These are phyloP conservation scores for Acrobasis consociella DNA, from an alignment of 2,888 invertebrate species.

Conservation along the genomic window DNA sequence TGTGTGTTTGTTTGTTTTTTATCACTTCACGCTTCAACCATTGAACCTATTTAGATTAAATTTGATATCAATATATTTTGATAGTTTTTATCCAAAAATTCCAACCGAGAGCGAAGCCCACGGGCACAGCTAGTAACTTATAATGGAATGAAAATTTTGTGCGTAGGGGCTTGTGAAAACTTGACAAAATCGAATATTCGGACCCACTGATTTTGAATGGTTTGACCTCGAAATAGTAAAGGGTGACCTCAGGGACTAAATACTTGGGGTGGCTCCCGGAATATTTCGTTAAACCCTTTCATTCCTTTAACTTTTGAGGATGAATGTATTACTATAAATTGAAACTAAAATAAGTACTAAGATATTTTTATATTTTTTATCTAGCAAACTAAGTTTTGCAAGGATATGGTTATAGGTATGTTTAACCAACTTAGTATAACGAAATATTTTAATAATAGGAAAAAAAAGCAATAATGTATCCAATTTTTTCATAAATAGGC, in stretches of 20 bases:
- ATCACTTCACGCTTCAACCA: too few relatives aligned
- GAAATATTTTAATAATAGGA: too few relatives aligned
- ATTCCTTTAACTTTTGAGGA: background rate
- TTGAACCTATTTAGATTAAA: too few relatives aligned
- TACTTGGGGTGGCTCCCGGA: background rate
- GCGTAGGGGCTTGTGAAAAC: conserved; percentile 11
- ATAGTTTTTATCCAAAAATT: too few relatives aligned
- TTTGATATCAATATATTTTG: too few relatives aligned
- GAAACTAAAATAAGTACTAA: background rate
- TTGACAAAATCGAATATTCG: conserved; percentile 29
- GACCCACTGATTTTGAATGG: conserved; percentile 24
- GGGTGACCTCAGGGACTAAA: conserved; percentile 8
- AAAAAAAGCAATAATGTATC: too few relatives aligned
- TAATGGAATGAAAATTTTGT: conserved; percentile 17
- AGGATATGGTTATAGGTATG: background rate
- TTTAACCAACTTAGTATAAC: too few relatives aligned
- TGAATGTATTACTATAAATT: background rate
- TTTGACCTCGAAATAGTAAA: background rate
- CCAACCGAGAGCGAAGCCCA: too few relatives aligned
- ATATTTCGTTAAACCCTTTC: conserved; percentile 8
- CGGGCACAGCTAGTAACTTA: too few relatives aligned
- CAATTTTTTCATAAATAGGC: too few relatives aligned
- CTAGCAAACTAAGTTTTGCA: background rate
- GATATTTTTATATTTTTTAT: conserved; percentile 1
- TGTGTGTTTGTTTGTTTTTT: too few relatives aligned